Conservation (phyloP, 2,888 invertebrate genomes). For the Tachina lurida region DNA sequence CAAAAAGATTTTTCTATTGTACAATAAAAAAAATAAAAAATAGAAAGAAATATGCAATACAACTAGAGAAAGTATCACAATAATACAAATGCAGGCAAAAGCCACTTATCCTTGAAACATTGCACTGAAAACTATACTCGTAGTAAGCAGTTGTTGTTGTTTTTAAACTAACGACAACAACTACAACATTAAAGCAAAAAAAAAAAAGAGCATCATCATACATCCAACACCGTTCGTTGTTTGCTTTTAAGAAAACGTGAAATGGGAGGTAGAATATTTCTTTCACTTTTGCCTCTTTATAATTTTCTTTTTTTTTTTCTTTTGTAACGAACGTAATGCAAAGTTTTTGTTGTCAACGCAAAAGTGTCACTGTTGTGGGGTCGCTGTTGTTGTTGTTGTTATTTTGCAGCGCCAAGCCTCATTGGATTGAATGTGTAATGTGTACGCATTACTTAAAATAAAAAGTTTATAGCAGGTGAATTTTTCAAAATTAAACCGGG, state of each 20-base stretch:
- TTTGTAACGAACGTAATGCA: constrained; percentile 32
- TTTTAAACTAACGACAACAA: constrained; percentile 21
- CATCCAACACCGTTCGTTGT: constrained; percentile 32
- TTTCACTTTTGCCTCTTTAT: background rate
- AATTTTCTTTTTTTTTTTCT: background rate
- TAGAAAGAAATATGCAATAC: background rate
- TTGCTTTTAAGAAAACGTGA: background rate
- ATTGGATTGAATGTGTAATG: constrained; percentile 4
- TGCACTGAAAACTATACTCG: constrained; percentile 34
- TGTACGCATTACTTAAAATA: constrained; percentile 17
- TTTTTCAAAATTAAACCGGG: constrained; percentile 4
- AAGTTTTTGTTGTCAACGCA: constrained; percentile 23
- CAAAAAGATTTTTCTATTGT: constrained; percentile 46
- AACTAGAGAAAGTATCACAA: constrained; percentile 52
- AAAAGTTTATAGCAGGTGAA: constrained; percentile 13
- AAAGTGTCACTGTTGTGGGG: constrained; percentile 28
- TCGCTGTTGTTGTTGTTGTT: constrained; percentile 15
- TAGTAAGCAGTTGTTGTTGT: constrained; percentile 34
- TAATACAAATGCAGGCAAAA: constrained; percentile 68
- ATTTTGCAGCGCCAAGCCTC: background rate
- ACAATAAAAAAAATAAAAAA: constrained; percentile 19
- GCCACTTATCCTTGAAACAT: constrained; percentile 71
- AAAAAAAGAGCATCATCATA: constrained; percentile 43
- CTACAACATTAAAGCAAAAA: constrained; percentile 16
- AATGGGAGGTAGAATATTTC: background rate